Conservation (phyloP, 2,113 vertebrate species). For the Pituophis catenifer region DNA sequence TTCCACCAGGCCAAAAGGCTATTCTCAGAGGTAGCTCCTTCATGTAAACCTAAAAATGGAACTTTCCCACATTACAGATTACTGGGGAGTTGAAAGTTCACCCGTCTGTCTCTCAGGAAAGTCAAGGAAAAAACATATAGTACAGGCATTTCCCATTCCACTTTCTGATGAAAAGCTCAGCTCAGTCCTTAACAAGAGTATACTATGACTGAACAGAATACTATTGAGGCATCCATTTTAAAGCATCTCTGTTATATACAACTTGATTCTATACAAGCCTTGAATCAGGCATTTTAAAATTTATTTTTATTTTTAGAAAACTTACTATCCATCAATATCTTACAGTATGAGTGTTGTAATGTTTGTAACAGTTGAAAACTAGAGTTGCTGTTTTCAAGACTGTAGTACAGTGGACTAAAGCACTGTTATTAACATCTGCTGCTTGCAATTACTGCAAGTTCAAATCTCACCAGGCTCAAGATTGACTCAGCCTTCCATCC, state of each 20-base stretch:
- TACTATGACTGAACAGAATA: background rate
- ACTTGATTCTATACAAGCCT: background rate
- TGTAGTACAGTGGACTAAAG: too few relatives aligned
- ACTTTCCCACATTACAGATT: slow-evolving; percentile 85
- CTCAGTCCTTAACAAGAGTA: slow-evolving; percentile 34
- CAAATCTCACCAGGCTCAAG: too few relatives aligned
- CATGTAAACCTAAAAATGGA: slow-evolving; percentile 84
- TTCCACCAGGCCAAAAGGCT: slow-evolving; percentile 75
- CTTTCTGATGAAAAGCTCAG: slow-evolving; percentile 44
- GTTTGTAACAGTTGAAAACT: background rate
- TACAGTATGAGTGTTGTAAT: background rate
- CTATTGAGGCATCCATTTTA: background rate
- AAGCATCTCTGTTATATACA: background rate
- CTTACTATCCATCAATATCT: background rate
- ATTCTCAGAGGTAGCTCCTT: slow-evolving; percentile 86
- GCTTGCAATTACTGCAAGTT: too few relatives aligned
- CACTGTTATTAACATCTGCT: too few relatives aligned
- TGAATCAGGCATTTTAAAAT: background rate
- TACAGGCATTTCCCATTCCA: slow-evolving; percentile 62
- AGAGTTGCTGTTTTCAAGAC: background rate
- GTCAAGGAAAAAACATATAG: slow-evolving; percentile 61
- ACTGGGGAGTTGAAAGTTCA: slow-evolving; percentile 82
- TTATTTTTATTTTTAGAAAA: background rate
- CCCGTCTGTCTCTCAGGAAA: slow-evolving; percentile 59
- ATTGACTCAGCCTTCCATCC: too few relatives aligned